phyloP scores from a whole-genome alignment of 1,140 invertebrate genomes.

The Lanistes nyassanus region DNA sequence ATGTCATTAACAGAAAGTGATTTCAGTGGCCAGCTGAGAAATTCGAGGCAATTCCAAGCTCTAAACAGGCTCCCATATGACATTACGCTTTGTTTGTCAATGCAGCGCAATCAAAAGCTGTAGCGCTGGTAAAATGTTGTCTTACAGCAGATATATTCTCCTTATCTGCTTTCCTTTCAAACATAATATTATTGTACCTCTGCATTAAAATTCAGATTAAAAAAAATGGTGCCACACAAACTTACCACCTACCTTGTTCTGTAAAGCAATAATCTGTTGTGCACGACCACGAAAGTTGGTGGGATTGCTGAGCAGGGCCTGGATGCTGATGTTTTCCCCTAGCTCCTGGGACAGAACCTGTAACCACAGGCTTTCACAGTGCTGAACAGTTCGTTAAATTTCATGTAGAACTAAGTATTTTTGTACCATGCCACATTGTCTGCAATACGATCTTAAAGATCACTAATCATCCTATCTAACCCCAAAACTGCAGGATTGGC shows the following conservation, averaged over 20 bases:
- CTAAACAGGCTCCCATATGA: no score
- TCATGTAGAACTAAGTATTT: no score
- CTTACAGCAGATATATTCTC: background rate
- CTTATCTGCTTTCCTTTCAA: background rate
- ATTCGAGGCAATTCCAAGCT: no score
- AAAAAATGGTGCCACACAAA: background rate
- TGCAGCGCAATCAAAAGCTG: no score
- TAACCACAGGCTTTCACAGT: conserved; percentile 1
- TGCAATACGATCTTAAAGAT: no score
- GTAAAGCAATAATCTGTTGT: conserved; percentile 63
- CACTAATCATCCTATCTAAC: no score
- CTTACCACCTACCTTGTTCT: conserved; percentile 59
- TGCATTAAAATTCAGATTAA: background rate
- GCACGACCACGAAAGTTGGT: conserved; percentile 63
- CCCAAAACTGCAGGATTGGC: no score
- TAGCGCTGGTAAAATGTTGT: background rate
- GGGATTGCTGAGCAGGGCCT: conserved; percentile 53
- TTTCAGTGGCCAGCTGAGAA: no score
- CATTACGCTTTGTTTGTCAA: no score
- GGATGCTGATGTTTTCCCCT: conserved; percentile 64
- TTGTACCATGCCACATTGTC: no score
- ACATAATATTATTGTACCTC: background rate
- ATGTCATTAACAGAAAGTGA: no score
- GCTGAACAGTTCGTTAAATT: no score
- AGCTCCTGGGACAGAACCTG: conserved; percentile 64